Evolutionary conservation across 2,797 vertebrate species (phyloP).

Genomic region (Chiroxiphia lanceolata): DNA sequence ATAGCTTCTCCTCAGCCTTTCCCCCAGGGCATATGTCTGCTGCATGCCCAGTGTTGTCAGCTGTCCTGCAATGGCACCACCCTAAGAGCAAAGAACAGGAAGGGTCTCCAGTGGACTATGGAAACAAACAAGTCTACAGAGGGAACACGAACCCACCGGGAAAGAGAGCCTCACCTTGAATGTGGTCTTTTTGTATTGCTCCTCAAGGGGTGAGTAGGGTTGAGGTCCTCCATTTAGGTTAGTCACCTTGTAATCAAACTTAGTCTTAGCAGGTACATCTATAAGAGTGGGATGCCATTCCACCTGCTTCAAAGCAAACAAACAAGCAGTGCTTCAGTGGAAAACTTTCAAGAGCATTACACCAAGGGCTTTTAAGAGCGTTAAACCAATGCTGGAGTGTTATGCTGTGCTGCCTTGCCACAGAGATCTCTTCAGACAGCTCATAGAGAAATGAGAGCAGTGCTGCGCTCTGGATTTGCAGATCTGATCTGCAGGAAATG

Average conservation of each 20-base stretch:
- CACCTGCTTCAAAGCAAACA: constrained; percentile 72
- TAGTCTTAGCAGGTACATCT: constrained; percentile 83
- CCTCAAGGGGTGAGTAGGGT: constrained; percentile 81
- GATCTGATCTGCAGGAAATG: neutral
- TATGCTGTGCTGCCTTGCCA: neutral
- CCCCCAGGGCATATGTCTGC: constrained; percentile 91
- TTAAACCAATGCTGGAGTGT: neutral
- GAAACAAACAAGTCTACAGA: neutral
- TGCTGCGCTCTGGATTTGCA: neutral
- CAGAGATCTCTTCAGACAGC: neutral
- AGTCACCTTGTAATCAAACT: constrained; percentile 85
- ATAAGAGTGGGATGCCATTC: constrained; percentile 86
- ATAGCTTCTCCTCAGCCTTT: constrained; percentile 85
- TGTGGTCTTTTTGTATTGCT: constrained; percentile 76
- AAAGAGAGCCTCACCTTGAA: constrained; percentile 69
- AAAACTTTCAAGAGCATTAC: neutral
- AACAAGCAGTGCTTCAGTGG: neutral
- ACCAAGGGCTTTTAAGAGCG: neutral
- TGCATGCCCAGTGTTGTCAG: constrained; percentile 93
- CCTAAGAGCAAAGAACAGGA: constrained; percentile 73
- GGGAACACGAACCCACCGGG: neutral
- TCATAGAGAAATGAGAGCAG: neutral
- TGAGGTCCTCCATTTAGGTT: constrained; percentile 85
- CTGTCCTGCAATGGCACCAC: constrained; percentile 88
- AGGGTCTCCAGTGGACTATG: neutral